These are phyloP conservation scores for Salvator merianae DNA, from an alignment of 2,113 vertebrate species.

Conservation along the genomic window DNA sequence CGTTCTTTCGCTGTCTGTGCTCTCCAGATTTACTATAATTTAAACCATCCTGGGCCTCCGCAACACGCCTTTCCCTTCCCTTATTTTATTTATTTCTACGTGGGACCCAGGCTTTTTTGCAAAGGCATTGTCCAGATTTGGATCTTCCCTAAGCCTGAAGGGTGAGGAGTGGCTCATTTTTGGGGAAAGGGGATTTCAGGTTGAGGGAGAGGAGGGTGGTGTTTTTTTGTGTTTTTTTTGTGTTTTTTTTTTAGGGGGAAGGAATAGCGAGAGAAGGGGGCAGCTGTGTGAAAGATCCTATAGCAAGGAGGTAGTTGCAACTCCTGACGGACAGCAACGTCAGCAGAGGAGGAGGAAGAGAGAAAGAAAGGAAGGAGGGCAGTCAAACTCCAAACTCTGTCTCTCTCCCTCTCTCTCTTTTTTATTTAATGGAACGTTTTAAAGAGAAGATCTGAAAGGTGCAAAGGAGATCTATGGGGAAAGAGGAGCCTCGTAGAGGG, in stretches of 20 bases:
- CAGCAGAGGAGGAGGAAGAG: conserved; percentile 69
- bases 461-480: neutral
- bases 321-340: conserved; percentile 67
- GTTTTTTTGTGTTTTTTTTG: neutral
- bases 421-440: conserved; percentile 11
- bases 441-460: conserved; percentile 7
- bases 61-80: neutral
- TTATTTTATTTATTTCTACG: too few relatives aligned
- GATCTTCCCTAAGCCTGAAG: too few relatives aligned
- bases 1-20: neutral
- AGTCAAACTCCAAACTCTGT: neutral
- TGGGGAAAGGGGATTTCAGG: neutral
- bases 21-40: conserved; percentile 23
- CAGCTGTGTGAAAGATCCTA: conserved; percentile 32
- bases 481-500: neutral
- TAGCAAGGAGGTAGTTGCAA: conserved; percentile 30
- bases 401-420: neutral
- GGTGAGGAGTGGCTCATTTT: too few relatives aligned
- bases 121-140: too few relatives aligned
- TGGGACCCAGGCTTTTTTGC: too few relatives aligned
- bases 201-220: neutral
- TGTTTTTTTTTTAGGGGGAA: too few relatives aligned
- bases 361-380: conserved; percentile 59
- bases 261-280: accelerated
- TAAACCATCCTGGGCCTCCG: conserved; percentile 10